Conservation (phyloP, 2,888 invertebrate genomes). For the Machimus atricapillus region DNA sequence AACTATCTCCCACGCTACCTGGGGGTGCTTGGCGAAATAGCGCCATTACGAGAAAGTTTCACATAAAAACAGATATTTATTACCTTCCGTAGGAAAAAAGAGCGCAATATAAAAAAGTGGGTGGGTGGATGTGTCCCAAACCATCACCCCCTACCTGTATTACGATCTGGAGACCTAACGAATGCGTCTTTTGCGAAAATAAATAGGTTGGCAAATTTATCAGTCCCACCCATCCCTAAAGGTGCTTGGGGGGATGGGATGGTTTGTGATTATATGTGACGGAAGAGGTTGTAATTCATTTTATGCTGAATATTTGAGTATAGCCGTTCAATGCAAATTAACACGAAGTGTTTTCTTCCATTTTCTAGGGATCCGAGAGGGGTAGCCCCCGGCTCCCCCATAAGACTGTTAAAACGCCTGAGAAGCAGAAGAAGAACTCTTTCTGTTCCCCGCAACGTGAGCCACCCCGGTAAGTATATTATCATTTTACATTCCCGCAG, state of each 20-base stretch:
- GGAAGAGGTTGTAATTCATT: neutral
- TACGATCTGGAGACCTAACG: neutral
- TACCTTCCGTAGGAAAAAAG: neutral
- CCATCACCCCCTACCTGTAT: neutral
- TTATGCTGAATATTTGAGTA: neutral
- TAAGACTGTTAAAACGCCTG: slow-evolving; percentile 48
- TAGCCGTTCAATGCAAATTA: neutral
- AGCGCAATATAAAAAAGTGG: neutral
- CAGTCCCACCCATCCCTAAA: neutral
- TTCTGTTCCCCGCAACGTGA: slow-evolving; percentile 50
- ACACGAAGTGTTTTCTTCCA: neutral
- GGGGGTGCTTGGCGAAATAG: neutral
- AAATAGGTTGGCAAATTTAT: neutral
- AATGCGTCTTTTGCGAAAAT: neutral
- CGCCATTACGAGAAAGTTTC: neutral
- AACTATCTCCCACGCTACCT: neutral
- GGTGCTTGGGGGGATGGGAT: neutral
- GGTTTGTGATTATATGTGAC: neutral
- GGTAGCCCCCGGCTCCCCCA: slow-evolving; percentile 47
- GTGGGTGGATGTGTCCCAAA: neutral
- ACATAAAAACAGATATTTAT: neutral
- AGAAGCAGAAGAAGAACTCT: slow-evolving; percentile 49
- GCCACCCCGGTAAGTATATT: slow-evolving; percentile 46
- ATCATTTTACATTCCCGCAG: neutral
- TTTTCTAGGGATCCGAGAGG: slow-evolving; percentile 44